phyloP scores from a whole-genome alignment of 2,797 vertebrate species.

The Adrianichthys oophorus region DNA sequence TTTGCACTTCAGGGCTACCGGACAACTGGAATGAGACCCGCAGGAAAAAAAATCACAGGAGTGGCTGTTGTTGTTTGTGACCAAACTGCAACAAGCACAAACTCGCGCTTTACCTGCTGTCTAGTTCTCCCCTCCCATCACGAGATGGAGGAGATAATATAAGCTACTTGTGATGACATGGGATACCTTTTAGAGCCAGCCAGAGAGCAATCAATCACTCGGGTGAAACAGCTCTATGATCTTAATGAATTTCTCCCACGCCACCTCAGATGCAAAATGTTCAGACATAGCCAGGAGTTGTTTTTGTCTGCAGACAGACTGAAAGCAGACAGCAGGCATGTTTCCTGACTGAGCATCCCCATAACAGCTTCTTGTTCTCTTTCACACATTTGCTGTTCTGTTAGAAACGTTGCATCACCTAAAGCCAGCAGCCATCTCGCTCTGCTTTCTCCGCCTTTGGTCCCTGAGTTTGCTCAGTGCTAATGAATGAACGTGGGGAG shows the following conservation, averaged over 20 bases:
- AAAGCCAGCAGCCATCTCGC: slow-evolving; percentile 1
- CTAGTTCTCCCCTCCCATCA: slow-evolving; percentile 20
- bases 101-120: slow-evolving; percentile 50
- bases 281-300: slow-evolving; percentile 34
- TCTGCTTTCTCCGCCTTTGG: slow-evolving; percentile 15
- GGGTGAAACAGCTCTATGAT: slow-evolving; percentile 56
- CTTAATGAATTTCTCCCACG: slow-evolving; percentile 73
- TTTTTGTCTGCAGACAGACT: slow-evolving; percentile 47
- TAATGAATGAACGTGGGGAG: slow-evolving; percentile 66
- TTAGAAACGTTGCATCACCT: slow-evolving; percentile 36
- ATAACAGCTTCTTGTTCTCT: slow-evolving; percentile 2
- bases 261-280: slow-evolving; percentile 41
- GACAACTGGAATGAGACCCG: no score
- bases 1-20: no score
- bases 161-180: slow-evolving; percentile 50
- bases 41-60: no score
- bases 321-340: slow-evolving; percentile 14
- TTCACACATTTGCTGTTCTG: slow-evolving; percentile 25
- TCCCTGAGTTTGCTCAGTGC: slow-evolving; percentile 36
- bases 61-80: slow-evolving; percentile 52
- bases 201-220: slow-evolving; percentile 45
- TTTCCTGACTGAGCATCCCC: slow-evolving; percentile 10
- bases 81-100: slow-evolving; percentile 71
- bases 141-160: slow-evolving; percentile 50
- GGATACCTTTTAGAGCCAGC: slow-evolving; percentile 54